phyloP scores from a whole-genome alignment of 1,140 invertebrate species.

The Bombus huntii region DNA sequence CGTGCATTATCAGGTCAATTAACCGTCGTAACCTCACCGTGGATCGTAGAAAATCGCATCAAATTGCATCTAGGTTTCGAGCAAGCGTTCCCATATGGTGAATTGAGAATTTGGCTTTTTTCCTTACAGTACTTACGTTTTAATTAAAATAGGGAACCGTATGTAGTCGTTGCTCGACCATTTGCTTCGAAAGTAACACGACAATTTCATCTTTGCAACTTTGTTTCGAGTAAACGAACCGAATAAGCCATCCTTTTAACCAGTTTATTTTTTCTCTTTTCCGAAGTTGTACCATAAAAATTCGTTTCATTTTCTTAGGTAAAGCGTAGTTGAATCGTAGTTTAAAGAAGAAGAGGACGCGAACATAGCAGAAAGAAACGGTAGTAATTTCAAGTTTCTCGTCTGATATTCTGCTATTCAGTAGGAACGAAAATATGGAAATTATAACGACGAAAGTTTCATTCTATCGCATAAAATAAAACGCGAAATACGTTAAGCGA shows the following conservation, averaged over 20 bases:
- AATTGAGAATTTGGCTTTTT: not conserved
- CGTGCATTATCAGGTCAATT: not conserved
- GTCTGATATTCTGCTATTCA: not conserved
- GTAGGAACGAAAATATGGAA: not conserved
- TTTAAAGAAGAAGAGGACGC: no score
- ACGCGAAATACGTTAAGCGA: not conserved
- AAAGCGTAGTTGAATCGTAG: not conserved
- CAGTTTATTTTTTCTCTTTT: not conserved
- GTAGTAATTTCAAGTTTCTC: not conserved
- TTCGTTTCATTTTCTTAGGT: not conserved
- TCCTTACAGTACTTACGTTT: accelerated
- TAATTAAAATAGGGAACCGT: no score
- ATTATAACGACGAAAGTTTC: not conserved
- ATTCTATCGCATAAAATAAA: not conserved
- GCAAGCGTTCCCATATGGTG: not conserved
- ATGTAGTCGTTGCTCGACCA: no score
- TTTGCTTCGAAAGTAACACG: not conserved
- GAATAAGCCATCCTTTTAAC: not conserved
- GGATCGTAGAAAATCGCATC: not conserved
- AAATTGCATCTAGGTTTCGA: not conserved
- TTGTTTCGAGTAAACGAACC: no score
- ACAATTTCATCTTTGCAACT: no score
- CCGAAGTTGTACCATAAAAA: not conserved
- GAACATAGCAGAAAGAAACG: not conserved
- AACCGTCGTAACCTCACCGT: not conserved